phyloP scores from a whole-genome alignment of 1,140 invertebrate species.

The Achroia grisella region DNA sequence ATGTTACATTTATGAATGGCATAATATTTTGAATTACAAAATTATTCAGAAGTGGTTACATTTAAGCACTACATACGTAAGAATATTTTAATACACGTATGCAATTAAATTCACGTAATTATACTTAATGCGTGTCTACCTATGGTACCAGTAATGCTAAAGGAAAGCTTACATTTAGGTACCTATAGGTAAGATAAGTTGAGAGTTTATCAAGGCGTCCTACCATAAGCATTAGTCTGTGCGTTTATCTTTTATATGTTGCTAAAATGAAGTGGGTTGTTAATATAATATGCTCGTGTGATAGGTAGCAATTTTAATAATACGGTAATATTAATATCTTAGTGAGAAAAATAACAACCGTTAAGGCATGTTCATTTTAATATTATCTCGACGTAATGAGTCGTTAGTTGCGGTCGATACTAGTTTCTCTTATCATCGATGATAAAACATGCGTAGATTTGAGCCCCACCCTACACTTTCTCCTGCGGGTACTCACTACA shows the following conservation, averaged over 20 bases:
- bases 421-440: conserved; percentile 66
- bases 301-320: background rate
- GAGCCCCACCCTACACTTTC: conserved; percentile 61
- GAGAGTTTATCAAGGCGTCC: no score
- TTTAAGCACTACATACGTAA: no score
- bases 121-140: conserved; percentile 2
- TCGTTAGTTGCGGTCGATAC: conserved; percentile 41
- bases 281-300: no score
- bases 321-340: no score
- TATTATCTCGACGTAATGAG: conserved; percentile 33
- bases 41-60: no score
- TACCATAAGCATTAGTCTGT: background rate
- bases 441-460: conserved; percentile 62
- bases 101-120: no score
- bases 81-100: no score
- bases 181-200: no score
- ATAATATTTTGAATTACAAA: no score
- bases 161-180: no score
- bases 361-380: conserved; percentile 3
- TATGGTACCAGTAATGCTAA: conserved; percentile 2
- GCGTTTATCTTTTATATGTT: no score
- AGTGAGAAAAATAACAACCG: background rate
- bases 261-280: background rate
- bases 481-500: conserved; percentile 27
- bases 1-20: no score